These are phyloP conservation scores for Lepidotrigona ventralis DNA, from an alignment of 1,140 invertebrate genomes.

Conservation along the genomic window DNA sequence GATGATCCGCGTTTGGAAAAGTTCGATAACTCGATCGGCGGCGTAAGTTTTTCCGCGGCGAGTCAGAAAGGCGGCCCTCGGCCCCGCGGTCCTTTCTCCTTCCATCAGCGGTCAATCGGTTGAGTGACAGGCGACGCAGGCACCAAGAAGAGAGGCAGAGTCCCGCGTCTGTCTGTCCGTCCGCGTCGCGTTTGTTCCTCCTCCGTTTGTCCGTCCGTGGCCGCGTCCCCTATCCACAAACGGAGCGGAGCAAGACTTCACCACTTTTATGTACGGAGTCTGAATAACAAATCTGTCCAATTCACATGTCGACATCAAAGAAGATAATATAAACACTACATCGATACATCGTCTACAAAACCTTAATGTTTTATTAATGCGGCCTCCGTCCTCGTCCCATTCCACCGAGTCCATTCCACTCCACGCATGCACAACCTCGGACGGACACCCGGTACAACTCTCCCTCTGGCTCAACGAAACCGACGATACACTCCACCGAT, in stretches of 20 bases:
- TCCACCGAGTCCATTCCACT: conserved; percentile 47
- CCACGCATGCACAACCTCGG: conserved; percentile 1
- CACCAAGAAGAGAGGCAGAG: conserved; percentile 33
- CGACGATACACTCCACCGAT: conserved; percentile 24
- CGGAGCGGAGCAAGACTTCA: conserved; percentile 80
- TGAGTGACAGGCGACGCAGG: conserved; percentile 63
- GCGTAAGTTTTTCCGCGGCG: conserved; percentile 45
- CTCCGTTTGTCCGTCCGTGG: conserved; percentile 63
- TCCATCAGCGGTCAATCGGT: conserved; percentile 19
- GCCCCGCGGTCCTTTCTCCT: conserved; percentile 32
- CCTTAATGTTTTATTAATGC: conserved; percentile 81
- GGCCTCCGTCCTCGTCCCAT: conserved; percentile 66
- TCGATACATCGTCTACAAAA: conserved; percentile 80
- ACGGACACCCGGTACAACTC: conserved; percentile 33
- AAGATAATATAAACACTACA: conserved; percentile 82
- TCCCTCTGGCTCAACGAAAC: conserved; percentile 45
- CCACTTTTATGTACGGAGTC: conserved; percentile 80
- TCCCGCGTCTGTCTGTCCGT: conserved; percentile 58
- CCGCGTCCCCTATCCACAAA: conserved; percentile 72
- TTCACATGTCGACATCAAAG: conserved; percentile 81
- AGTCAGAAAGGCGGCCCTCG: neutral
- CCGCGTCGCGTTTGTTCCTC: conserved; percentile 66
- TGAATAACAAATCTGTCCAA: conserved; percentile 82
- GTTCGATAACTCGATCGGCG: conserved; percentile 24
- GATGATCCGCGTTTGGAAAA: conserved; percentile 40